Evolutionary conservation across 2,113 vertebrate species (phyloP), one percentile per base, ranked within the genome.

Genomic region (Laterallus jamaicensis): DNA sequence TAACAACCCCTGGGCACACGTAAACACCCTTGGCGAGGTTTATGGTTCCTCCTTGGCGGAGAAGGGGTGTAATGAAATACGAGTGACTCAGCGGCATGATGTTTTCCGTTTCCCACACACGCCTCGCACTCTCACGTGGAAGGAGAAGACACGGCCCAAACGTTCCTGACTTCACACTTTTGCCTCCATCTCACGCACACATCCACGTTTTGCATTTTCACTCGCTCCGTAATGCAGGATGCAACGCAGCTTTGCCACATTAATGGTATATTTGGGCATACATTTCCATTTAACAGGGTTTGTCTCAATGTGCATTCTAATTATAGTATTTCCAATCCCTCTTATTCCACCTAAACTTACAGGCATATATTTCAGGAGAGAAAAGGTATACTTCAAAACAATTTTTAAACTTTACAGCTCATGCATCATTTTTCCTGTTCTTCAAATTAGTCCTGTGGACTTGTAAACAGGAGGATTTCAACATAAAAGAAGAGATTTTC

Each of bases 401-500:
- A 54, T 66, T 86, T 77, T 75, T 88, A 70, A 84, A 94, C 91
- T 92, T 74, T 28, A 37, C 20, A 69, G 75, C 32, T 44, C 56
- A 44, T 15, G n/a, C 14, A 52, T 82, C 14, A 52, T 82, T 83
- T 91, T 58, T 56, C 70, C 47, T 59, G n/a, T 68, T 93, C 91
- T 93, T 94, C 90, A 96, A 88, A 96, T 96, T 88, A 87, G 94
- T 90, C 93, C 91, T 76, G 81, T 78, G 83, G 79, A 82, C 91
- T 91, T 92, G 82, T 44, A 94, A 96, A 96, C 90, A 92, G 90
- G 94, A 97, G 77, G 93, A 96, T 97, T 96, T 96, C 86, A 78
- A 84, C 79, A 96, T 88, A 96, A 97, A 97, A 88, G 84, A 96
- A 86, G 89, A 82, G 88, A 77, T 89, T 95, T 97, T 96, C 86